Base-by-base conservation (phyloP, 1,140 invertebrate genomes). In the Teleogryllus occipitalis region DNA sequence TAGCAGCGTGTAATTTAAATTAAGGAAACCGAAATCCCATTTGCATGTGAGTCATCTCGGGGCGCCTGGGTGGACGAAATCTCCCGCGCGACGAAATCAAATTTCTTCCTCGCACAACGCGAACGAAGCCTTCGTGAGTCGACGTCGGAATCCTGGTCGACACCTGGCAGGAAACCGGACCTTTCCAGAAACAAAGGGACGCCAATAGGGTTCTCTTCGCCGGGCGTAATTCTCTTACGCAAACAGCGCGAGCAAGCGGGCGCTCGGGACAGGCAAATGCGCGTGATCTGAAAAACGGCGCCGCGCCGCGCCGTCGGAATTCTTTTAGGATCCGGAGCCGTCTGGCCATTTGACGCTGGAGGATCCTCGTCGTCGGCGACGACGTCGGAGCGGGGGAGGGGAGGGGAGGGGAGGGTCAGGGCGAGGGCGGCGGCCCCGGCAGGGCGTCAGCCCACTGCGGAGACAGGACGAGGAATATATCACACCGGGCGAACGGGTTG, bases 401-500 rank as follows among this genome's bases (percentile, higher is more conserved):
- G 18, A 18, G 54, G 54, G 54, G 54, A 65, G 18, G 54, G 54
- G 54, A 18, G 54, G 54, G 54, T 14, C 54, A 65, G 54, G 10
- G 10, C 10, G 18, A 65, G 54, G 54, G 10, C 54, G 18, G 10
- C 54, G 54, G 54, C 18, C 54, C 18, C 54, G 27, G 27, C 54
- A 65, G 10, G 10, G 54, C 54, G 10, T 65, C 54, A 65, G 18
- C 18, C 54, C 54, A 10, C 54, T 65, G 10, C 74, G 78, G 78
- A 79, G 78, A 79, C 78, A 79, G 72, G 27, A 39, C 48, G 73
- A 47, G 74, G 74, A 79, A 79, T 79, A 79, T 75, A 79, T 79
- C 78, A 79, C 78, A 75, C 65, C 54, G 54, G 46, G 54, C 65
- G 46, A 79, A 79, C 65, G 78, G 78, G 78, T 79, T 79, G 78